phyloP scores from a whole-genome alignment of 2,888 invertebrate genomes.

The Caenorhabditis sp. region DNA sequence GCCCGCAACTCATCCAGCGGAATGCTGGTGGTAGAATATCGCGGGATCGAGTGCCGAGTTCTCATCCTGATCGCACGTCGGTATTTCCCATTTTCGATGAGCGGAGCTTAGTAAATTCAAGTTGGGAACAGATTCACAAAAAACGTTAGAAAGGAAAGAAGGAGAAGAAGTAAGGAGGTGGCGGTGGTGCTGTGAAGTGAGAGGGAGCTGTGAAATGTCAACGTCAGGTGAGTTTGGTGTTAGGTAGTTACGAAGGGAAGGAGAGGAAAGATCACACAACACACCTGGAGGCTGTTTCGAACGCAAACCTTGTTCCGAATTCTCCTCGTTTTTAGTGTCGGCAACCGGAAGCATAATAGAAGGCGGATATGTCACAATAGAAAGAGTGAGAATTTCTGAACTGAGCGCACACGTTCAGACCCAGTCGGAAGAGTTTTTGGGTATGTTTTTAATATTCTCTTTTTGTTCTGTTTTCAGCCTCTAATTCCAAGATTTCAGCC shows the following conservation, averaged over 20 bases:
- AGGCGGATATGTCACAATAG: constrained; percentile 34
- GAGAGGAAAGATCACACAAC: constrained; percentile 20
- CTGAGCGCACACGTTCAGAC: too few species aligned
- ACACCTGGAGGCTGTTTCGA: constrained; percentile 31
- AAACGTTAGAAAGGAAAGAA: constrained; percentile 10
- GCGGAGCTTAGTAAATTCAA: constrained; percentile 12
- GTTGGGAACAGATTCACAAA: not conserved
- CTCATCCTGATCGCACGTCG: constrained; percentile 50
- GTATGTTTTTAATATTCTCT: too few species aligned
- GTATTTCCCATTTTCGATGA: constrained; percentile 29
- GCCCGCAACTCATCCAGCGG: constrained; percentile 54
- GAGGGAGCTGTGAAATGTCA: constrained; percentile 20
- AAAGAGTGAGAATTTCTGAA: constrained; percentile 29
- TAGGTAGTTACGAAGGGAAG: constrained; percentile 23
- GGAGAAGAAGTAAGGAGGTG: too few species aligned
- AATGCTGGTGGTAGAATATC: constrained; percentile 61
- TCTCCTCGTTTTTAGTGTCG: constrained; percentile 30
- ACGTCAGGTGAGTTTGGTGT: constrained; percentile 48
- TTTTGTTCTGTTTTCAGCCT: not conserved
- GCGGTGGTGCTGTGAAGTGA: constrained; percentile 3
- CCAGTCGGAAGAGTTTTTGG: not conserved
- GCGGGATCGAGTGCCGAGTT: constrained; percentile 52
- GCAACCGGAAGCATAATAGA: constrained; percentile 29
- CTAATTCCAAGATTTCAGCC: too few species aligned
- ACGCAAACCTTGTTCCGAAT: constrained; percentile 42